These are phyloP conservation scores for Sandelia bainsii DNA, from an alignment of 2,797 vertebrate genomes.

Conservation along the genomic window DNA sequence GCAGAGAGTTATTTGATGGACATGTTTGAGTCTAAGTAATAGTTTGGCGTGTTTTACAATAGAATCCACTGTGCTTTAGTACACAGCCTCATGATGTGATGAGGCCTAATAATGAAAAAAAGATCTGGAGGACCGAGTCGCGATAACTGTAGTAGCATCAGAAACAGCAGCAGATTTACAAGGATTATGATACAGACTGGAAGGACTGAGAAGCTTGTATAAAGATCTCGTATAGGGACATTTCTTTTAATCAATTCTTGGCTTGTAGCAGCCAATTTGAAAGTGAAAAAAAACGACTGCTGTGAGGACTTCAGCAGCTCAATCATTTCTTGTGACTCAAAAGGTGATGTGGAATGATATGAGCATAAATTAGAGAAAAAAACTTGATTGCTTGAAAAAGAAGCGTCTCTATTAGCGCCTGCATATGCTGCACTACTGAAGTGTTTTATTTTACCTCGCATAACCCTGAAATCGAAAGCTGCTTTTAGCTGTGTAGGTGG, in stretches of 20 bases:
- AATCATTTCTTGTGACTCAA: slow-evolving; percentile 18
- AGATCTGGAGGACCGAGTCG: slow-evolving; percentile 23
- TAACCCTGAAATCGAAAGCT: slow-evolving; percentile 15
- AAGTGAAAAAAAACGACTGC: slow-evolving; percentile 12
- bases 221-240: background rate
- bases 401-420: background rate
- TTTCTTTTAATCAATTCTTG: slow-evolving; percentile 9
- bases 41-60: background rate
- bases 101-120: slow-evolving; percentile 19
- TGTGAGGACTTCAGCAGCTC: slow-evolving; percentile 23
- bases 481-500: slow-evolving; percentile 15
- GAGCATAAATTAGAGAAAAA: slow-evolving; percentile 13
- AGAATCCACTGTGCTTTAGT: background rate
- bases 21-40: slow-evolving; percentile 20
- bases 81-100: slow-evolving; percentile 11
- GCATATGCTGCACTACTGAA: background rate
- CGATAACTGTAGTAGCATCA: slow-evolving; percentile 1
- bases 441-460: background rate
- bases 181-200: background rate
- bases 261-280: slow-evolving; percentile 23
- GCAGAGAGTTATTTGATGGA: slow-evolving; percentile 15
- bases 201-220: background rate
- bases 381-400: slow-evolving; percentile 3
- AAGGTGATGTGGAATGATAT: slow-evolving; percentile 29
- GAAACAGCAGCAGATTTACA: slow-evolving; percentile 7